Evolutionary conservation across 2,797 vertebrate species (phyloP).

Genomic region (Phoebastria nigripes): DNA sequence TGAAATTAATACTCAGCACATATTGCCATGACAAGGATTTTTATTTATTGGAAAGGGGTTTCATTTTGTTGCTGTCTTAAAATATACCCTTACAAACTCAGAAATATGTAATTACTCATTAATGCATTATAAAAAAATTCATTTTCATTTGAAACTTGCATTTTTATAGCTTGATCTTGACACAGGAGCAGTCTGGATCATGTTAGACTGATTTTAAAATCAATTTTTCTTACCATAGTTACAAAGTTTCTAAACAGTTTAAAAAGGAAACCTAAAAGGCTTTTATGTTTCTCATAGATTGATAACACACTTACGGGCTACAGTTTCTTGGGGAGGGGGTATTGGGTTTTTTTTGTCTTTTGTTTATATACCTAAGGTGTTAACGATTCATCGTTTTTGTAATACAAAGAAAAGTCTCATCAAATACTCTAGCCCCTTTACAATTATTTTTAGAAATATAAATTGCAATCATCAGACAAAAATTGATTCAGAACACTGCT

Average conservation of each 20-base stretch:
- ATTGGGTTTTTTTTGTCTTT: neutral
- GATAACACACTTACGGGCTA: neutral
- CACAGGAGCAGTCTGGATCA: neutral
- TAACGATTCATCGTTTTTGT: neutral
- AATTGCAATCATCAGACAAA: neutral
- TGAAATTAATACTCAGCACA: neutral
- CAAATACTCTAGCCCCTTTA: neutral
- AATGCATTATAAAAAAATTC: neutral
- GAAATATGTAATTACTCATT: neutral
- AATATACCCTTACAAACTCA: neutral
- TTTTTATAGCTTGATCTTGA: neutral
- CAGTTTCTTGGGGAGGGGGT: neutral
- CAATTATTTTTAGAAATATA: neutral
- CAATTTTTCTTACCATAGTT: neutral
- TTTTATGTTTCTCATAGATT: neutral
- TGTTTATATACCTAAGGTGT: neutral
- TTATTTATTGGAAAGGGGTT: neutral
- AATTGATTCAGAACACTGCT: neutral
- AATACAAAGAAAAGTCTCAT: neutral
- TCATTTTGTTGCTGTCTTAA: neutral
- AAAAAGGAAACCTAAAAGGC: neutral
- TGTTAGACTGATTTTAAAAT: neutral
- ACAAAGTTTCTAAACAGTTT: neutral
- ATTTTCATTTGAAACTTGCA: neutral
- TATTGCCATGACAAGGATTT: neutral